These are phyloP conservation scores for Myripristis murdjan DNA, from an alignment of 2,797 vertebrate species.

Conservation along the genomic window DNA sequence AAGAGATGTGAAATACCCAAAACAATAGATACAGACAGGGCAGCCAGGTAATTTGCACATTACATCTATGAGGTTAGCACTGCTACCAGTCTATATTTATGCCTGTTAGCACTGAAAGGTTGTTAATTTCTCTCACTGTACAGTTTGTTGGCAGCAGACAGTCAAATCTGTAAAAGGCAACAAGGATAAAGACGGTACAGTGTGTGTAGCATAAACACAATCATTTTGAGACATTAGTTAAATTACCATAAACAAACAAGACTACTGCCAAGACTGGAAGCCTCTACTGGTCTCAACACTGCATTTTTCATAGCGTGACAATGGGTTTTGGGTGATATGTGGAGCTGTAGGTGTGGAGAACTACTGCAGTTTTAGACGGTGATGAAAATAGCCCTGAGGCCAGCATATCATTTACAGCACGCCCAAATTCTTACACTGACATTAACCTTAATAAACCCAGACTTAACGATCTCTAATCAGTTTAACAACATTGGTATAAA, in stretches of 20 bases:
- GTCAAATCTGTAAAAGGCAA: constrained; percentile 18
- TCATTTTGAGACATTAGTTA: constrained; percentile 1
- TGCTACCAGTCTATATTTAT: background rate
- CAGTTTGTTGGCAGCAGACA: background rate
- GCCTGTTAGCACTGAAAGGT: background rate
- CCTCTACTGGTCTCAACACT: background rate
- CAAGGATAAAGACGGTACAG: constrained; percentile 18
- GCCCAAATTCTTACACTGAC: no score
- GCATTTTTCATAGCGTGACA: background rate
- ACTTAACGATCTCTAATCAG: no score
- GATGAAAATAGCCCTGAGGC: no score
- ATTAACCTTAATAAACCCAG: no score
- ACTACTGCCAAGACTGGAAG: constrained; percentile 17
- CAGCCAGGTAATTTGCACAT: constrained; percentile 51
- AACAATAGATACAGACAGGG: constrained; percentile 75
- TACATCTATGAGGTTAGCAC: background rate
- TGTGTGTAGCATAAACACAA: constrained; percentile 6
- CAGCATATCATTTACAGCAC: no score
- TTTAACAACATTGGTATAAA: no score
- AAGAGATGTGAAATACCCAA: constrained; percentile 30
- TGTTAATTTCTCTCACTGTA: background rate
- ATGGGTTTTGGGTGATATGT: background rate
- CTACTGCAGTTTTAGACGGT: no score
- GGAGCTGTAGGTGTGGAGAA: no score
- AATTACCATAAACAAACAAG: constrained; percentile 18